These are phyloP conservation scores for Noctua fimbriata DNA, from an alignment of 2,888 invertebrate genomes.

Conservation along the genomic window DNA sequence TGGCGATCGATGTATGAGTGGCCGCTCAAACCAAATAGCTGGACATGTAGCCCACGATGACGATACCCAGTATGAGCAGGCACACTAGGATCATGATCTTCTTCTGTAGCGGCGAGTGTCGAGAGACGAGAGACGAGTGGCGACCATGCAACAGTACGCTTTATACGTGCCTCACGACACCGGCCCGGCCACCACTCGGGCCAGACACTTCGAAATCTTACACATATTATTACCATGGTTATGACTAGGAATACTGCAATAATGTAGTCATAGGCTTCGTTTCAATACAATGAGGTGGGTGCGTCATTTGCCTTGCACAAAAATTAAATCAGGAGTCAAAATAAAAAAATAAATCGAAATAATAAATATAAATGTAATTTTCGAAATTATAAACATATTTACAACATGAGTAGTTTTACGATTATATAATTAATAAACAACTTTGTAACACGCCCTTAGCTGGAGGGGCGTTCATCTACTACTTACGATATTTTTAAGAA, in stretches of 20 bases:
- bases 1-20: constrained; percentile 74
- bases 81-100: constrained; percentile 98
- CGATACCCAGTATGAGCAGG: constrained; percentile 95
- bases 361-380: constrained; percentile 90
- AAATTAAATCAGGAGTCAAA: constrained; percentile 69
- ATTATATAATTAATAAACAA: constrained; percentile 77
- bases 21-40: constrained; percentile 90
- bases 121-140: constrained; percentile 68
- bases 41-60: constrained; percentile 93
- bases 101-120: constrained; percentile 92
- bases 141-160: constrained; percentile 88
- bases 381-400: constrained; percentile 87
- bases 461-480: constrained; percentile 67
- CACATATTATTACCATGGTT: constrained; percentile 62
- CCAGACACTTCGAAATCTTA: constrained; percentile 70
- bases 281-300: constrained; percentile 73
- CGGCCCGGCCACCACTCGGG: constrained; percentile 66
- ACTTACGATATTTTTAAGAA: constrained; percentile 70
- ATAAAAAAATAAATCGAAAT: constrained; percentile 81
- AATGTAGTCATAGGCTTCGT: constrained; percentile 49
- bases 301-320: constrained; percentile 86
- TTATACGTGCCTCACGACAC: constrained; percentile 77
- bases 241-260: constrained; percentile 49
- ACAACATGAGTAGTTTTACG: constrained; percentile 84
- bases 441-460: constrained; percentile 75